Evolutionary conservation across 2,797 vertebrate genomes (phyloP).

Genomic region (Sebastes steindachneri): DNA sequence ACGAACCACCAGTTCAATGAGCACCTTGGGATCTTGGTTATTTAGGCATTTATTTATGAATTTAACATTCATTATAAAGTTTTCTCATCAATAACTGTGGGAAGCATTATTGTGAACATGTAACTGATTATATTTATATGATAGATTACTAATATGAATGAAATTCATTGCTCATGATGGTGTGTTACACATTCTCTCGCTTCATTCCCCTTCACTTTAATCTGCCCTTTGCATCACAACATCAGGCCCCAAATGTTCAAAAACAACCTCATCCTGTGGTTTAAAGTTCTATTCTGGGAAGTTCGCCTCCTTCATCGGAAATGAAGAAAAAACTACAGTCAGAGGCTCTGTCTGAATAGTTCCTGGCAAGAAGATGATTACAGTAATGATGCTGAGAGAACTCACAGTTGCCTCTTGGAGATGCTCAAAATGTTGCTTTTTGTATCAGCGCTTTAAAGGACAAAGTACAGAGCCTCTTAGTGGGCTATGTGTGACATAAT

Average conservation of each 20-base stretch:
- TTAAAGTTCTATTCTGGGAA: neutral
- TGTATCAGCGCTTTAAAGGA: neutral
- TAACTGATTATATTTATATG: neutral
- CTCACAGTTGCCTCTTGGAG: neutral
- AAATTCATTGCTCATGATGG: neutral
- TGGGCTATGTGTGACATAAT: neutral
- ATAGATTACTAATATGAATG: neutral
- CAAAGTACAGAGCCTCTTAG: neutral
- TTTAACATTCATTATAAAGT: neutral
- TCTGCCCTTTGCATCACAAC: neutral
- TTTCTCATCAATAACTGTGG: neutral
- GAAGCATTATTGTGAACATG: neutral
- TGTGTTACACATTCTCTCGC: neutral
- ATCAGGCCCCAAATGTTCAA: neutral
- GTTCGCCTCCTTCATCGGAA: neutral
- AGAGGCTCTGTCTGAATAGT: neutral
- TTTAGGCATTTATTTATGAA: neutral
- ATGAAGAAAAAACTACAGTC: constrained; percentile 11
- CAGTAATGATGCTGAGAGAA: constrained; percentile 33
- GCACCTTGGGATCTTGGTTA: neutral
- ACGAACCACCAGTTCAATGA: no score
- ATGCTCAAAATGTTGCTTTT: neutral
- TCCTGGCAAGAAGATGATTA: constrained; percentile 31
- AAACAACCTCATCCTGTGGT: neutral
- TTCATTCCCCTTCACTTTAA: neutral